A percentile compares a stretch with the other conserved stretches of the same genome.
phyloP scores from a whole-genome alignment of 1,140 invertebrate species.

The Ruditapes philippinarum region DNA sequence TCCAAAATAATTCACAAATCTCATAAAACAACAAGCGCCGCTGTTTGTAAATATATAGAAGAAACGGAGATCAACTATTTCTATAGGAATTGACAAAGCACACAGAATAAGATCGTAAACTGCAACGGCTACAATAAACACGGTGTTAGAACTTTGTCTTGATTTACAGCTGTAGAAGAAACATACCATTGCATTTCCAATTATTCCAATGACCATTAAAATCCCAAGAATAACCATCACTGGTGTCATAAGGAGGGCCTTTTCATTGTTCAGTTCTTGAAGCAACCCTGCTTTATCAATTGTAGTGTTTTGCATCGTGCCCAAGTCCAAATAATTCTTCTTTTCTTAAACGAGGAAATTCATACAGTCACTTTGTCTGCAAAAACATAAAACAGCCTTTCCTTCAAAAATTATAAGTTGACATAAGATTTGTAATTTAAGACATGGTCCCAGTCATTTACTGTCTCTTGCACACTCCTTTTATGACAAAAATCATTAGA shows the following conservation, averaged over 20 bases:
- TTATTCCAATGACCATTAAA: constrained; percentile 64
- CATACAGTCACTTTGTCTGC: too few relatives aligned
- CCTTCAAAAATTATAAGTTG: too few relatives aligned
- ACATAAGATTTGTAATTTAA: too few relatives aligned
- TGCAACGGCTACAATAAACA: constrained; percentile 75
- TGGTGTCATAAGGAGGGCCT: constrained; percentile 53
- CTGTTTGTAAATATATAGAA: constrained; percentile 68
- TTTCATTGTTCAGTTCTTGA: constrained; percentile 57
- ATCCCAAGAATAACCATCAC: constrained; percentile 65
- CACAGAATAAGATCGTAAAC: constrained; percentile 74
- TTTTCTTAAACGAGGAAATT: too few relatives aligned
- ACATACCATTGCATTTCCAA: constrained; percentile 66
- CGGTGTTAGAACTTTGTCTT: constrained; percentile 40
- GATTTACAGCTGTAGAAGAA: constrained; percentile 68
- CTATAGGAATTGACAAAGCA: constrained; percentile 72
- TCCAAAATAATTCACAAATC: constrained; percentile 67
- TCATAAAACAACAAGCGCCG: constrained; percentile 65
- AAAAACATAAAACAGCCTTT: too few relatives aligned
- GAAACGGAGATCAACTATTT: constrained; percentile 71
- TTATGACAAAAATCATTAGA: too few relatives aligned
- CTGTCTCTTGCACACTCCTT: too few relatives aligned
- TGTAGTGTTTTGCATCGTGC: constrained; percentile 27
- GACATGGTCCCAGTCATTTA: too few relatives aligned
- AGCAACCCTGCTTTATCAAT: constrained; percentile 1
- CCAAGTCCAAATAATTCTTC: too few relatives aligned